Evolutionary conservation across 2,888 invertebrate species (phyloP), one percentile per base, ranked within the genome.

Genomic region (Epirrhoe alternata): DNA sequence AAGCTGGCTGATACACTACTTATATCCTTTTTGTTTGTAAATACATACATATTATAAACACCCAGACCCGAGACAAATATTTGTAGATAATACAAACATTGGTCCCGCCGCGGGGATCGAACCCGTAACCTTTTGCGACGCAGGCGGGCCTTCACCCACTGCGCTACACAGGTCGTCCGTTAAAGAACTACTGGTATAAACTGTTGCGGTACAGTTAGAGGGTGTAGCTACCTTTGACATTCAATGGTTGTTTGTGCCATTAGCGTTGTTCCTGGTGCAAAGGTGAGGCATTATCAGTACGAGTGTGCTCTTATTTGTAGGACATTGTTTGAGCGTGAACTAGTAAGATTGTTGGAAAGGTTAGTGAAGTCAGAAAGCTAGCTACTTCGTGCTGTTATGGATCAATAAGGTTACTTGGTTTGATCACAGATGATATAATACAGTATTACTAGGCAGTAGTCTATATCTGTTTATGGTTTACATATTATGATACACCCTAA

Each of bases 151-250:
- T n/a, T n/a, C n/a, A n/a, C n/a, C n/a, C n/a, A n/a, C n/a, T n/a
- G n/a, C n/a, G n/a, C n/a, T n/a, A n/a, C n/a, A n/a, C n/a, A n/a
- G n/a, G n/a, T n/a, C n/a, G n/a, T n/a, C n/a, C n/a, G n/a, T n/a
- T 12, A 42, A 42, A 12, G 38, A 42, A 73, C 66, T 63, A 68
- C 74, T 24, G 24, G 24, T 24, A 30, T 30, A 45, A 54, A 58
- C 61, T 61, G 58, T 62, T 53, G 54, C 35, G 66, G 72, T 75
- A 77, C 77, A 74, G 76, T 79, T 78, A 81, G 66, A 63, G 69
- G n/a, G 69, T 24, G 38, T 64, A 59, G 52, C 38, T 65, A 65
- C 72, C 77, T 75, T 79, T 74, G 73, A 75, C 62, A 75, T 74
- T 68, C 69, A 76, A 75, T 67, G 73, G 69, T 73, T 73, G 57